phyloP scores from a whole-genome alignment of 1,140 invertebrate genomes.

The Cataglyphis hispanica region DNA sequence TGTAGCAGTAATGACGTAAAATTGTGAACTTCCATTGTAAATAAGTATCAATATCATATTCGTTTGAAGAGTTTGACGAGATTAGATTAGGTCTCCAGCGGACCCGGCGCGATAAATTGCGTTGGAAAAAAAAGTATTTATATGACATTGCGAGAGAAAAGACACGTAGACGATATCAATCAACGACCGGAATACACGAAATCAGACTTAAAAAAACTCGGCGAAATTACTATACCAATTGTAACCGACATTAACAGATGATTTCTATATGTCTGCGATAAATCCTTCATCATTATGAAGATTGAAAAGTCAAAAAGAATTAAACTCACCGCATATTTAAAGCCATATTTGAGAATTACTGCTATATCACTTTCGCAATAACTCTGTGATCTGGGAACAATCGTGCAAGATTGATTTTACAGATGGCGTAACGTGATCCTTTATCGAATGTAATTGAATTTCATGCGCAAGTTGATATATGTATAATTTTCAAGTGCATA shows the following conservation, averaged over 20 bases:
- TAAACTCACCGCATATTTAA: constrained; percentile 76
- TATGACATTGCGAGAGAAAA: constrained; percentile 54
- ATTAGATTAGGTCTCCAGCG: constrained; percentile 23
- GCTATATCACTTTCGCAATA: constrained; percentile 36
- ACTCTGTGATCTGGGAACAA: constrained; percentile 14
- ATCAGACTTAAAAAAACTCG: neutral
- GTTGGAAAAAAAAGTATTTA: constrained; percentile 63
- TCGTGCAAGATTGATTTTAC: constrained; percentile 61
- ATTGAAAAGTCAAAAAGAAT: constrained; percentile 69
- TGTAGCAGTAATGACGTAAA: neutral
- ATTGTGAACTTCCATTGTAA: neutral
- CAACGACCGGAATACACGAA: constrained; percentile 6
- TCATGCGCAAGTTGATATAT: no score
- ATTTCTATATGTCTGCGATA: neutral
- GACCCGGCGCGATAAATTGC: constrained; percentile 15
- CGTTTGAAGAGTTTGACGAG: constrained; percentile 43
- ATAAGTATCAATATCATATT: neutral
- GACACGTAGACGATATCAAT: constrained; percentile 74
- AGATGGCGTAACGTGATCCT: constrained; percentile 53
- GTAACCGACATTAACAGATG: neutral
- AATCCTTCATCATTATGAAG: constrained; percentile 50
- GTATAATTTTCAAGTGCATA: no score
- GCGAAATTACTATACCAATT: neutral
- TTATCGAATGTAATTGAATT: neutral
- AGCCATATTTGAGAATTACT: constrained; percentile 76